Base-by-base conservation (phyloP, 2,888 invertebrate species). In the Drosophila picticornis region DNA sequence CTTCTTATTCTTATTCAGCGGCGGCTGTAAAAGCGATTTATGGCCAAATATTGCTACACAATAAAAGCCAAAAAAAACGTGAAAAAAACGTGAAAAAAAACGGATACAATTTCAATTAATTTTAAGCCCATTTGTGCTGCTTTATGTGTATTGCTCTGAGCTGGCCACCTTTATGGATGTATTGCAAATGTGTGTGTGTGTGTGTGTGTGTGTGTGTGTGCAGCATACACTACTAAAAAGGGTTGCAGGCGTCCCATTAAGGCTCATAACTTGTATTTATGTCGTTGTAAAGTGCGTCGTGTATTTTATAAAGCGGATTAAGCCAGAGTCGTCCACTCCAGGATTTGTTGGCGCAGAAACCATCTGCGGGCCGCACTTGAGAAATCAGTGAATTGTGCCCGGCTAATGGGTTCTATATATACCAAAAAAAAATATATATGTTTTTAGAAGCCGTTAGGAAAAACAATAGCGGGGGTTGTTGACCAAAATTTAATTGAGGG, bases 21-120 rank as follows among this genome's bases (percentile, higher is more conserved):
- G 51, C 43, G 36, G 61, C 46, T 52, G 40, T 77, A 64, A 84
- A 73, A 29, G 40, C 68, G 65, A 69, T 84, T 79, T 84, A 68
- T 71, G 60, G 27, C 22, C 29, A 43, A 40, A 48, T 43, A 22
- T 43, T 32, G 19, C 19, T 11, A 4, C 11, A 59, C 27, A 34
- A 36, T 27, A 36, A 27, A n/a, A 61, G 3, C 13, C 38, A 13
- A 34, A 34, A n/a, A 34, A 10, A 29, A 19, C n/a, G n/a, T n/a
- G n/a, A n/a, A n/a, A n/a, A n/a, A n/a, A n/a, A n/a, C n/a, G n/a
- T 25, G 50, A 32, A 72, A 32, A 72, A 76, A 76, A 56, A 32
- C 25, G 67, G 64, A 69, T 72, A 82, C 72, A 75, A 71, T 88
- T 90, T 90, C 83, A 89, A 89, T 91, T 91, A 91, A 88, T 77